Evolutionary conservation across 2,113 vertebrate genomes (phyloP).

Genomic region (Polyodon spathula): DNA sequence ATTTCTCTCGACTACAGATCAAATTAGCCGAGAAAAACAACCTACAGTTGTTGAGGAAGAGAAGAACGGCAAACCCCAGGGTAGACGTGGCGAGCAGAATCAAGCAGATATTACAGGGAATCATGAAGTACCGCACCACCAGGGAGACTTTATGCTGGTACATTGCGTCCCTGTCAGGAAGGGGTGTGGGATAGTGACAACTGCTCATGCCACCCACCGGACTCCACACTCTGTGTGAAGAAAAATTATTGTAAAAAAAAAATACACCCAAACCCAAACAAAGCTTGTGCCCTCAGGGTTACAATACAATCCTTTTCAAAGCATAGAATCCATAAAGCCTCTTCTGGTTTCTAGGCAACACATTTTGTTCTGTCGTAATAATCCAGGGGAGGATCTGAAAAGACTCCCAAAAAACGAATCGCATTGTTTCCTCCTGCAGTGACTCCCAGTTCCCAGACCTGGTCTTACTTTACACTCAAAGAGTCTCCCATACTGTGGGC

Average conservation of each 20-base stretch:
- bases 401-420: constrained; percentile 1
- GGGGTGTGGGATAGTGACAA: constrained; percentile 67
- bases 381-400: constrained; percentile 33
- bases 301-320: constrained; percentile 33
- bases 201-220: constrained; percentile 75
- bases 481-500: too few species aligned
- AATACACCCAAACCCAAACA: constrained; percentile 33
- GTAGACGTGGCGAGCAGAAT: constrained; percentile 89
- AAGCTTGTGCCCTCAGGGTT: constrained; percentile 36
- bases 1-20: background rate
- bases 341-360: constrained; percentile 43
- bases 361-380: constrained; percentile 50
- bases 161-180: constrained; percentile 65
- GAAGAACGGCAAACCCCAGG: constrained; percentile 81
- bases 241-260: constrained; percentile 4
- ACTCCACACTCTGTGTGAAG: constrained; percentile 35
- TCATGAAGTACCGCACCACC: constrained; percentile 92
- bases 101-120: constrained; percentile 94
- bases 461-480: too few species aligned
- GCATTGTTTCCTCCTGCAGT: too few species aligned
- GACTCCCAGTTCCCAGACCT: too few species aligned
- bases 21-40: constrained; percentile 26
- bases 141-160: constrained; percentile 87
- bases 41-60: constrained; percentile 97
- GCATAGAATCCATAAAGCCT: constrained; percentile 26